Percentiles rank a stretch among this genome's conserved stretches.
Conservation (phyloP, 2,888 invertebrate genomes). For the Nemoura dubitans region DNA sequence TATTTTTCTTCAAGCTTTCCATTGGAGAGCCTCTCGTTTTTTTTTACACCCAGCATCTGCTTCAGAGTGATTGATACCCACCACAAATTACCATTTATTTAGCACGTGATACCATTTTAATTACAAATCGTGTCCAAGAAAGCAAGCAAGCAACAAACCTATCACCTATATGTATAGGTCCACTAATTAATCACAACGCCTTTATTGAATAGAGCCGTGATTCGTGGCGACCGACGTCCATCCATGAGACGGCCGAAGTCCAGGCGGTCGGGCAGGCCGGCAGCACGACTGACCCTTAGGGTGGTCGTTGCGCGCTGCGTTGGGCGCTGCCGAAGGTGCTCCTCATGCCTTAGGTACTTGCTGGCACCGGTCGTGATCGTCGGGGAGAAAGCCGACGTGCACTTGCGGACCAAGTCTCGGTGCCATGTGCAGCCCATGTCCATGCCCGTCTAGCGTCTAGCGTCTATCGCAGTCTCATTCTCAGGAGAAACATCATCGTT, state of each 20-base stretch:
- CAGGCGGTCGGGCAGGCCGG: background rate
- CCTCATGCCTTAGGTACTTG: no score
- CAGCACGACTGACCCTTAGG: slow-evolving; percentile 14
- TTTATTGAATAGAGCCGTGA: slow-evolving; percentile 30
- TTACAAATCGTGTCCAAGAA: background rate
- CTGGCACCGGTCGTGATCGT: background rate
- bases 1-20: background rate
- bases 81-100: background rate
- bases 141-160: background rate
- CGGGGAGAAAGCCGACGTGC: slow-evolving; percentile 10
- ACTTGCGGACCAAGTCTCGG: background rate
- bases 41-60: background rate
- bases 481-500: background rate
- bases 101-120: background rate
- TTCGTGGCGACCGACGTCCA: background rate
- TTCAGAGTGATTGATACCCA: background rate
- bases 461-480: background rate
- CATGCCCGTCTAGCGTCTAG: background rate
- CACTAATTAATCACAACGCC: slow-evolving; percentile 18
- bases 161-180: background rate
- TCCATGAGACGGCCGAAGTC: background rate
- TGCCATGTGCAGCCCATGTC: no score
- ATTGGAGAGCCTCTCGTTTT: background rate
- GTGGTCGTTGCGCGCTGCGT: background rate
- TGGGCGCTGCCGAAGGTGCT: no score